Evolutionary conservation across 2,113 vertebrate species (phyloP), one percentile per base, ranked within the genome.

Genomic region (Pseudolaguvia tuberculata): DNA sequence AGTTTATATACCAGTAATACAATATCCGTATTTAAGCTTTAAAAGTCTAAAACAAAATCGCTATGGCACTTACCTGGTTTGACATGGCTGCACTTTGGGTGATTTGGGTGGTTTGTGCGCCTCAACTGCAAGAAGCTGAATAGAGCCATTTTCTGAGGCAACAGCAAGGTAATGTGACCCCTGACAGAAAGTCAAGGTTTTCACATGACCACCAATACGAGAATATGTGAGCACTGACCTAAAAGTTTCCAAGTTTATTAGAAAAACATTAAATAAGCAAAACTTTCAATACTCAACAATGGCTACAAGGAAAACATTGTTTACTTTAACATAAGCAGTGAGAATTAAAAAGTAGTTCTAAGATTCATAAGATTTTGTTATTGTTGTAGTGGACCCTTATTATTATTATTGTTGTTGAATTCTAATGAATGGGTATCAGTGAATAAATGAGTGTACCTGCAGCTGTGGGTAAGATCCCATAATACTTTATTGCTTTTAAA

Each of bases 201-300:
- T 98, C 56, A 98, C 90, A 3, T 92, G 91, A 1, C 97, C 97
- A 29, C 96, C 95, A 56, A 97, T 91, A 13, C 97, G 92, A 42
- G 92, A 94, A 21, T 99, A 98, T 0, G 97, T 99, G 82, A 97
- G 76, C 83, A 98, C 94, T 17, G 97, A 99, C 82, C 96, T 97
- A 82, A 69, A 69, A 76, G n/a, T 39, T 66, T 13, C 3, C 5
- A 2, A 2, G 20, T 50, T 29, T n/a, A 1, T 25, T 47, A 3
- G 7, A 50, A 52, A 23, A 52, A 21, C 4, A 52, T 51, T 14
- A 39, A 66, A 55, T 21, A 70, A 70, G 3, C 10, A 31, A 69
- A 31, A 27, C 65, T n/a, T 52, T 52, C 29, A 35, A 70, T 31
- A 6, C 14, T 21, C 15, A 58, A 45, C 35, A 47, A n/a, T n/a